phyloP scores from a whole-genome alignment of 1,140 invertebrate genomes.

The Helicoverpa zea region DNA sequence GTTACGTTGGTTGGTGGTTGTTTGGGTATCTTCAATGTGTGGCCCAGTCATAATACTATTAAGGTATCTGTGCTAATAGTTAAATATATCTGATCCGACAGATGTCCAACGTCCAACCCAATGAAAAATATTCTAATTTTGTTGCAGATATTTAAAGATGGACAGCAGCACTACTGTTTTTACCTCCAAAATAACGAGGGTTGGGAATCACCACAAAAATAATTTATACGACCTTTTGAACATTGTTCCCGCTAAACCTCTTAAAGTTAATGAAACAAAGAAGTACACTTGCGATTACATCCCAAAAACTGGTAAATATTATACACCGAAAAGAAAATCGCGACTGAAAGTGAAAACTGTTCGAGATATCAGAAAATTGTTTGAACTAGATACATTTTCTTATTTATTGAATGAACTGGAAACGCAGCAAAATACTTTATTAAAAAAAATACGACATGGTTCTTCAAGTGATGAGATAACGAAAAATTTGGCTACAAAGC shows the following conservation, averaged over 20 bases:
- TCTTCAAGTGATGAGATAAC: slow-evolving; percentile 69
- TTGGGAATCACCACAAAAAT: slow-evolving; percentile 60
- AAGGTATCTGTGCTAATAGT: too few species aligned
- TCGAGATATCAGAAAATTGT: slow-evolving; percentile 69
- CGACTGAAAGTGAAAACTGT: slow-evolving; percentile 78
- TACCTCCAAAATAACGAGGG: slow-evolving; percentile 67
- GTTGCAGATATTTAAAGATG: slow-evolving; percentile 63
- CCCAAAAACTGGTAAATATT: slow-evolving; percentile 72
- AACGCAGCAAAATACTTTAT: slow-evolving; percentile 72
- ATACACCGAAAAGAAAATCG: slow-evolving; percentile 74
- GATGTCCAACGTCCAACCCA: too few species aligned
- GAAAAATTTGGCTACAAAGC: slow-evolving; percentile 68
- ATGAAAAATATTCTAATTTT: slow-evolving; percentile 20
- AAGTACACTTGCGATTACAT: slow-evolving; percentile 65
- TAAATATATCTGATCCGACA: too few species aligned
- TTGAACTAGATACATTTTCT: slow-evolving; percentile 72
- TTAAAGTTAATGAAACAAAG: slow-evolving; percentile 41
- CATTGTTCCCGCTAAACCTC: slow-evolving; percentile 65
- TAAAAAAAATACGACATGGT: slow-evolving; percentile 75
- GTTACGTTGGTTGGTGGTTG: too few species aligned
- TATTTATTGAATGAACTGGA: slow-evolving; percentile 70
- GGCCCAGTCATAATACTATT: too few species aligned
- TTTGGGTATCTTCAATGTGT: too few species aligned
- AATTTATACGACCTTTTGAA: slow-evolving; percentile 72
- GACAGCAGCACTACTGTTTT: slow-evolving; percentile 70